Base-by-base conservation (phyloP, 2,888 invertebrate species). In the Meganola albula region DNA sequence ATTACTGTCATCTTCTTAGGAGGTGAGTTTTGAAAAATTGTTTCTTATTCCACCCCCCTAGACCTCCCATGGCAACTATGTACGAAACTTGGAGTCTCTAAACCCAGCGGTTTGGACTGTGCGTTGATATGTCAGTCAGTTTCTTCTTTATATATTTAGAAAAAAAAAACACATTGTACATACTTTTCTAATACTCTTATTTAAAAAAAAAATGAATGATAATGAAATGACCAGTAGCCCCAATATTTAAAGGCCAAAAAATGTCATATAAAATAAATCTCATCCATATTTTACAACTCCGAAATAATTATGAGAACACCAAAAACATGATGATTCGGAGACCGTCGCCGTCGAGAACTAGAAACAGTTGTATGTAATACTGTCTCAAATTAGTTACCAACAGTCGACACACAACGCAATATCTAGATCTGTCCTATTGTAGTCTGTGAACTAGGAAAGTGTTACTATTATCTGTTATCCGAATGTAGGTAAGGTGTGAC, bases 281-380 rank as follows among this genome's bases (percentile, higher is more conserved):
- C 16, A 25, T 52, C 53, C 55, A 43, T 4, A 3, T 37, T 37
- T 21, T 9, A 27, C 0, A 1, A 31, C 12, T 53, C 52, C 10
- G 10, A 11, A 13, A 12, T 27, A 37, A 33, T 44, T 36, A 39
- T 7, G 24, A 30, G 16, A 48, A 31, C 43, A 60, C 54, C 55
- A 63, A n/a, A n/a, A 44, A 60, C 61, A 58, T 62, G 63, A 63
- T 58, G 53, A 53, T 59, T 57, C 41, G 50, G 46, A 47, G 52
- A 48, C 48, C 53, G 41, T 44, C 44, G 37, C 26, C 14, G 34
- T 27, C 44, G 16, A 32, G 31, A 30, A 27, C 26, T 48, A 37
- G 33, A 46, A 18, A 48, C 63, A 64, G 69, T 70, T 65, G 55
- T 42, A 56, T 58, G 53, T 63, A 68, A 69, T 71, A 64, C 51